Evolutionary conservation across 2,113 vertebrate species (phyloP), one percentile per base, ranked within the genome.

Genomic region (Phalacrocorax pelagicus): DNA sequence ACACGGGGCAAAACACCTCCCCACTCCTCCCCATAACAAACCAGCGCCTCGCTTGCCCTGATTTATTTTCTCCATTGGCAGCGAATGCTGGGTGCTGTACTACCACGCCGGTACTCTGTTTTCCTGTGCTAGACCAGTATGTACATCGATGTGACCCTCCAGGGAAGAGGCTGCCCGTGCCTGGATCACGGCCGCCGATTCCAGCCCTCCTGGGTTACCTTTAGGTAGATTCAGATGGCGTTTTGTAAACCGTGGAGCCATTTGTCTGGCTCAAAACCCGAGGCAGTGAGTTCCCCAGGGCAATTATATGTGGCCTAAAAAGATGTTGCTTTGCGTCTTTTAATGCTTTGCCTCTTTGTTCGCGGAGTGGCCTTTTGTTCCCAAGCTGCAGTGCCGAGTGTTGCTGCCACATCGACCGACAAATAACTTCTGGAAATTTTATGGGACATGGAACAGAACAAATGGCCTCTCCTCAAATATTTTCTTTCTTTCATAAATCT

Each of bases 201-300:
- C 78, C 70, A 66, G 32, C 52, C 57, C 61, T 62, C 44, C 36
- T 10, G 27, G 49, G 26, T 77, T 61, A 26, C 15, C 78, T 54
- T 70, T 12, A 51, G 59, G 20, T 21, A 18, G 10, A 0, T 30
- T 34, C 30, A 5, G 8, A 4, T 3, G 0, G 2, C 2, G 17
- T 80, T 55, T 52, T 21, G 10, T 12, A 9, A 91, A 12, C 7
- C 0, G 1, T 7, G 36, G 49, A 65, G 58, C 59, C 10, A 1
- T 74, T 83, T 59, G n/a, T 19, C 61, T 17, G 8, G 0, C 29
- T 3, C 1, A 1, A 38, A 55, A 34, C 65, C 86, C 7, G 47
- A 67, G 59, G 83, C 55, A 51, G n/a, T 0, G 24, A 12, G 38
- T 30, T 79, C 80, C 83, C 54, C 32, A 2, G 70, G 40, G 65